Evolutionary conservation across 2,797 vertebrate genomes (phyloP), one percentile per base, ranked within the genome.

Genomic region (Avahi laniger): DNA sequence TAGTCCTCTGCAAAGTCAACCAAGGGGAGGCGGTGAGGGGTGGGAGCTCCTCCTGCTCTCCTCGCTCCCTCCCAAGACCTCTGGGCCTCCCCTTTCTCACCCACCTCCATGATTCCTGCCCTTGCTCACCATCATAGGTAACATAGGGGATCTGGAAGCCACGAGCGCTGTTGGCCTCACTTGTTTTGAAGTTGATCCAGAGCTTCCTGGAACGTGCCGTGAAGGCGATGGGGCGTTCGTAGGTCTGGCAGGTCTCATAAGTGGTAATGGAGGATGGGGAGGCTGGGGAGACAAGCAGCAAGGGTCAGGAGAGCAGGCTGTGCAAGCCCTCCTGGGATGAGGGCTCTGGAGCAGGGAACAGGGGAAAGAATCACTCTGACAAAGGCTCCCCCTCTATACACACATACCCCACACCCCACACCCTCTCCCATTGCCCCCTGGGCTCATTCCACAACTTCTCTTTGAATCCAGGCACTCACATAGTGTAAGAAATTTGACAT

Each of bases 61-160:
- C 48, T 35, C 28, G 41, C 20, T n/a, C 69, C 76, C 65, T 83
- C 69, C 50, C n/a, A n/a, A 82, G 67, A 48, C 59, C 30, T 26
- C 9, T 0, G 54, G 35, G 33, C 61, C 28, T 28, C 33, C 8
- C 73, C 35, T 24, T 87, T 41, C 91, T 65, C 24, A 22, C 79
- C 92, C 82, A 67, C 54, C 33, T 65, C 91, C 92, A 61, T 65
- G 50, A 2, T 50, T 57, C 63, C 76, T 72, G 86, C 81, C 76
- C 67, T 65, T 43, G 73, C 98, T 98, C 98, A 99, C 99, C 99
- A 0, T 99, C 99, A 0, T 99, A 99, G 54, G 99, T 99, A 76
- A 99, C 99, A 0, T 99, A 99, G 85, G 99, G 99, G 97, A 99
- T 99, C 99, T 99, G 99, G 98, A 99, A 99, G 96, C 99, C 99